These are phyloP conservation scores for Cabera pusaria DNA, from an alignment of 2,888 invertebrate genomes.

Conservation along the genomic window DNA sequence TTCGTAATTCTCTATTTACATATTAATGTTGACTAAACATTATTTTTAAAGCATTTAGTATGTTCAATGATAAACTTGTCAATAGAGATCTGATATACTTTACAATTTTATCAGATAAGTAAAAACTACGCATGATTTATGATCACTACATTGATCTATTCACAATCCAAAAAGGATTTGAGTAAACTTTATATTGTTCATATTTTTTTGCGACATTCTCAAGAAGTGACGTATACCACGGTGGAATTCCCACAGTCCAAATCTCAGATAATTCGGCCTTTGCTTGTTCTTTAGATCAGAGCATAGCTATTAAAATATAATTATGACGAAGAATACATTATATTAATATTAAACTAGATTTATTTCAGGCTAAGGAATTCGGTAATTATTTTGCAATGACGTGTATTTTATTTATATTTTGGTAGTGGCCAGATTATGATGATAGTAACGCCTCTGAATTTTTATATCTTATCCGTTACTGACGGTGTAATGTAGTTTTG, in stretches of 20 bases:
- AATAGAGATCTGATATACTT: too few species aligned
- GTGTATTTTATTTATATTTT: constrained; percentile 14
- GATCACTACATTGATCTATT: too few species aligned
- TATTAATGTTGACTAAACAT: too few species aligned
- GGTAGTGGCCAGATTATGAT: constrained; percentile 11
- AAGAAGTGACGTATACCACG: constrained; percentile 7
- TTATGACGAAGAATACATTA: constrained; percentile 24
- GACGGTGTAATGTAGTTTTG: constrained; percentile 10
- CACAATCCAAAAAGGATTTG: too few species aligned
- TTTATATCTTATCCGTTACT: constrained; percentile 25
- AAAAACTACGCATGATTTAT: too few species aligned
- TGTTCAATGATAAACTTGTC: too few species aligned
- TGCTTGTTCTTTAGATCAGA: constrained; percentile 26
- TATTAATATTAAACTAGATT: constrained; percentile 12
- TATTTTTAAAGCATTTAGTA: too few species aligned
- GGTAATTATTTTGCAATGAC: constrained; percentile 15
- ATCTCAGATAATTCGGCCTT: constrained; percentile 21
- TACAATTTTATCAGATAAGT: too few species aligned
- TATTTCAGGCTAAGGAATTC: constrained; percentile 7
- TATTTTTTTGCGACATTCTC: constrained; percentile 19
- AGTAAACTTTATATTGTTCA: too few species aligned
- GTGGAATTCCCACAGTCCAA: constrained; percentile 28
- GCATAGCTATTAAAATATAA: constrained; percentile 30
- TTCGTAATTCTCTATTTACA: too few species aligned
- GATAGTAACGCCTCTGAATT: constrained; percentile 12